A percentile compares a stretch with the other conserved stretches of the same genome.
Evolutionary conservation across 2,888 invertebrate genomes (phyloP).

Genomic region (Margaritifera margaritifera): DNA sequence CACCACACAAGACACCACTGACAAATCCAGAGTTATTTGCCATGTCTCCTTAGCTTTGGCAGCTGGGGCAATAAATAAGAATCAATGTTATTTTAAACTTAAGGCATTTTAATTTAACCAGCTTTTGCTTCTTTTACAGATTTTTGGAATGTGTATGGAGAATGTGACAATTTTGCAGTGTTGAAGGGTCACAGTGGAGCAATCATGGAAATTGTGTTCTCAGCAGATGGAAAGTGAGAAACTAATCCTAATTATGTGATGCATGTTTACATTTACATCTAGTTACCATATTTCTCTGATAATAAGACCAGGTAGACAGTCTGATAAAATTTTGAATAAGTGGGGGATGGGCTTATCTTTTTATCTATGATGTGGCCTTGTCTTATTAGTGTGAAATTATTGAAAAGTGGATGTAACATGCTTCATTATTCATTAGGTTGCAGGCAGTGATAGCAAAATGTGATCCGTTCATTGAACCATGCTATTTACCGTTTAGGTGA

Average conservation of each 20-base stretch:
- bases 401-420: too few relatives aligned
- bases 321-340: neutral
- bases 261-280: too few relatives aligned
- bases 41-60: neutral
- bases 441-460: too few relatives aligned
- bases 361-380: too few relatives aligned
- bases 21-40: too few relatives aligned
- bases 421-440: too few relatives aligned
- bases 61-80: neutral
- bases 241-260: too few relatives aligned
- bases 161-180: constrained; percentile 96
- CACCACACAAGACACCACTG: too few relatives aligned
- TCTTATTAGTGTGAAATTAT: too few relatives aligned
- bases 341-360: too few relatives aligned
- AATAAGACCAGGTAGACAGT: neutral
- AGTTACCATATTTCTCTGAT: neutral
- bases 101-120: neutral
- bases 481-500: too few relatives aligned
- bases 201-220: constrained; percentile 85
- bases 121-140: constrained; percentile 63
- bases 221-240: constrained; percentile 69
- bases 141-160: constrained; percentile 97
- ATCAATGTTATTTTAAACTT: constrained; percentile 1
- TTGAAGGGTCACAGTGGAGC: constrained; percentile 96
- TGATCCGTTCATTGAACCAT: too few relatives aligned